Base-by-base conservation (phyloP, 1,140 invertebrate genomes). In the Arctopsyche grandis region DNA sequence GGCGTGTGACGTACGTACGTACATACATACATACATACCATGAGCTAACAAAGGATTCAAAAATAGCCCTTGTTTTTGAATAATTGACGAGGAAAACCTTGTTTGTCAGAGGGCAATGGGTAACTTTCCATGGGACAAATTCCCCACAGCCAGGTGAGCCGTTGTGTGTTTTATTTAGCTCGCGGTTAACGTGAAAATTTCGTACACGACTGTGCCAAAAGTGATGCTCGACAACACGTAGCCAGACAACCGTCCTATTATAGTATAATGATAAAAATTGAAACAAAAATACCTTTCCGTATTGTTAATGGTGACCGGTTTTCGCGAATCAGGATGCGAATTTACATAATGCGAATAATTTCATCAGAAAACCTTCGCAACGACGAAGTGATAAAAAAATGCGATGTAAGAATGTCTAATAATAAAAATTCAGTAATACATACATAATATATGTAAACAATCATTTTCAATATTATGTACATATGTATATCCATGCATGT, bases 61-160 rank as follows among this genome's bases (percentile, higher is more conserved):
- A 81, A 81, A 74, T 48, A 69, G 69, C 58, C 48, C 22, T 58
- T 38, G 60, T 29, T 22, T 48, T 69, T 81, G 80, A 81, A 81
- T 81, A 78, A 81, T 81, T 81, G 38, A 81, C 22, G 44, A 16
- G 38, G n/a, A n/a, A 38, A 24, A 75, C 70, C 76, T 81, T 76
- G 80, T 78, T 78, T 77, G 79, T 46, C 73, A 9, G 48, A 52
- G 16, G 58, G 29, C 71, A 26, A n/a, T 71, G 69, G 70, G 44
- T 10, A 38, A 74, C 43, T 46, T 74, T 74, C 70, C 43, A 19
- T 38, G 38, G 19, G 58, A 76, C 75, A 77, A 77, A 75, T 60
- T 44, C 70, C 22, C 43, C 58, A 29, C 75, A 5, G 5, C 26
- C 74, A 63, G n/a, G n/a, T n/a, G n/a, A n/a, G n/a, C n/a, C 14